Evolutionary conservation across 2,113 vertebrate genomes (phyloP).

Genomic region (Alaudala cheleensis): DNA sequence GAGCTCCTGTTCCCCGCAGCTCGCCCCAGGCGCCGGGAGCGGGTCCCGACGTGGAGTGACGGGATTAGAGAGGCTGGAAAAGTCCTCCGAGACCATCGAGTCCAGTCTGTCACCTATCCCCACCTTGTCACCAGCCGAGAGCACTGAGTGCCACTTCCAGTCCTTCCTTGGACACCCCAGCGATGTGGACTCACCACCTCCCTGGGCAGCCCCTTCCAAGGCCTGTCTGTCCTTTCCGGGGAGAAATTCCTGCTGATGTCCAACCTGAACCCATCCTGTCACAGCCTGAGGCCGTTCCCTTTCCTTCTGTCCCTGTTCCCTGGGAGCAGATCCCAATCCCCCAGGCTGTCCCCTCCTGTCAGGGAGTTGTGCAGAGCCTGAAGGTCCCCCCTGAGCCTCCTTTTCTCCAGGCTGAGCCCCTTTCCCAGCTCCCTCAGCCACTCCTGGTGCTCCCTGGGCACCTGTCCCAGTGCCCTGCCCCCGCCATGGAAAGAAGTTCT

Average conservation of each 20-base stretch:
- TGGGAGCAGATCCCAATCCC: background rate
- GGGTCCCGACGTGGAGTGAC: accelerated
- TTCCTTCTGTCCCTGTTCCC: background rate
- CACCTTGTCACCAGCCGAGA: background rate
- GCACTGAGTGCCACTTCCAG: too few relatives aligned
- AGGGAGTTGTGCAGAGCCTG: background rate
- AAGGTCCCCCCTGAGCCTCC: background rate
- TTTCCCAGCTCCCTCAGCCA: background rate
- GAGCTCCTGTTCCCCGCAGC: background rate
- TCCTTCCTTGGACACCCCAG: background rate
- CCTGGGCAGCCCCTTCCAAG: background rate
- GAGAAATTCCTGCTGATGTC: background rate
- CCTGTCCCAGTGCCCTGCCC: background rate
- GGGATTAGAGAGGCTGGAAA: background rate
- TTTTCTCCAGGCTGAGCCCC: background rate
- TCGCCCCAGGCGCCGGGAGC: background rate
- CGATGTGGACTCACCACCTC: accelerated
- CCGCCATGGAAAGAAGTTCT: background rate
- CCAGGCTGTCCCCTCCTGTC: background rate
- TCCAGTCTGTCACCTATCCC: too few relatives aligned
- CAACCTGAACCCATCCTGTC: accelerated
- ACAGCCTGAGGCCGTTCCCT: accelerated
- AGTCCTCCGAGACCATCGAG: background rate
- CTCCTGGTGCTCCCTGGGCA: background rate
- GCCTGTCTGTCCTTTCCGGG: background rate